These are phyloP conservation scores for Schizotus pectinicornis DNA, from an alignment of 2,888 invertebrate genomes.

Conservation along the genomic window DNA sequence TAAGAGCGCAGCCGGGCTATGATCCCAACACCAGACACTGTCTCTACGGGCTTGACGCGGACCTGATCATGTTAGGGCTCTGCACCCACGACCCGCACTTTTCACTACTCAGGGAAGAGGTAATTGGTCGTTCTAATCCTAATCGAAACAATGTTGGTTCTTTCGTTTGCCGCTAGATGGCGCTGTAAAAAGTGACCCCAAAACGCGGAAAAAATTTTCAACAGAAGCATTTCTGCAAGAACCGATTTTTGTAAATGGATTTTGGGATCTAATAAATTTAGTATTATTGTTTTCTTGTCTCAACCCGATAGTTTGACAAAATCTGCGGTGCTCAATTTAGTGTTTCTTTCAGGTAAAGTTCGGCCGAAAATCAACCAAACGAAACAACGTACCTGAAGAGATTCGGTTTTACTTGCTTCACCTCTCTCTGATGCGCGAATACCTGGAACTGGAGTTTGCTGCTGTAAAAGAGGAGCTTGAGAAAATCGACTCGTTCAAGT, in stretches of 20 bases:
- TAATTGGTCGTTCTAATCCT: too few relatives aligned
- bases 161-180: too few relatives aligned
- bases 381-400: conserved; percentile 79
- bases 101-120: conserved; percentile 92
- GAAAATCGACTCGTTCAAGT: conserved; percentile 68
- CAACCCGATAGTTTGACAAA: too few relatives aligned
- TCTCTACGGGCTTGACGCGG: conserved; percentile 96
- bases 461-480: conserved; percentile 69
- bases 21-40: conserved; percentile 94
- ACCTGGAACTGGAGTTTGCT: conserved; percentile 89
- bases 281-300: neutral
- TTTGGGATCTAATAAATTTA: too few relatives aligned
- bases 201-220: too few relatives aligned
- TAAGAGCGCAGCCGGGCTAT: conserved; percentile 82
- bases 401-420: conserved; percentile 93
- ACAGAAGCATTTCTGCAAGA: too few relatives aligned
- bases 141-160: too few relatives aligned
- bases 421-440: conserved; percentile 89
- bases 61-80: conserved; percentile 95
- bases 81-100: conserved; percentile 97
- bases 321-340: too few relatives aligned
- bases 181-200: too few relatives aligned
- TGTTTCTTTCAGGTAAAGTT: conserved; percentile 70
- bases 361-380: conserved; percentile 69
- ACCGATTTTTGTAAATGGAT: too few relatives aligned